Conservation (phyloP, 2,797 vertebrate species). For the Rallus crepitans region DNA sequence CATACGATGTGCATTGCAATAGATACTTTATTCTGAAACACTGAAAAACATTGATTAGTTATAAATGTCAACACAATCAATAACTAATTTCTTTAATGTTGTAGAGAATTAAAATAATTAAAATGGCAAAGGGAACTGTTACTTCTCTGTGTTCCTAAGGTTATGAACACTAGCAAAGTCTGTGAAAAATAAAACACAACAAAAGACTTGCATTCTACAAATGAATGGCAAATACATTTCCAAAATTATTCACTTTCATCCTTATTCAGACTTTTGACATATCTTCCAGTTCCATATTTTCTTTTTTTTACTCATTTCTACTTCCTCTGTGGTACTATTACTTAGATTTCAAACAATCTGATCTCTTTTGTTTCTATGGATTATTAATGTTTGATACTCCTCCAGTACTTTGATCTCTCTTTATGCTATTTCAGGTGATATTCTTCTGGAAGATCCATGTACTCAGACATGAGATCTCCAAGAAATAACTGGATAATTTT, state of each 20-base stretch:
- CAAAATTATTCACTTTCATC: neutral
- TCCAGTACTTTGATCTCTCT: neutral
- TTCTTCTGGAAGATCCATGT: neutral
- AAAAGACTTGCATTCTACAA: neutral
- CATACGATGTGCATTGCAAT: neutral
- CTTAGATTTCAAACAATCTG: neutral
- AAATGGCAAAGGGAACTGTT: neutral
- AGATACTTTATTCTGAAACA: neutral
- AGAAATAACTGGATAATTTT: neutral
- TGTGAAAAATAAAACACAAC: neutral
- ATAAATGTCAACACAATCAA: constrained; percentile 11
- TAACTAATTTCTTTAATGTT: constrained; percentile 36
- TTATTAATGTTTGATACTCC: neutral
- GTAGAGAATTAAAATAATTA: constrained; percentile 1
- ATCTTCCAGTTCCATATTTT: neutral
- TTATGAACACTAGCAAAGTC: neutral
- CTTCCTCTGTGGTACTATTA: neutral
- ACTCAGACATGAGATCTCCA: neutral
- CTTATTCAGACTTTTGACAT: neutral
- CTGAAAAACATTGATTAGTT: neutral
- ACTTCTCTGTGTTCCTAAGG: neutral
- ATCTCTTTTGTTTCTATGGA: neutral
- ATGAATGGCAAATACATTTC: neutral
- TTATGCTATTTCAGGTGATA: neutral
- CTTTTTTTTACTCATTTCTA: neutral